Percentiles rank a stretch among this genome's conserved stretches.
These are phyloP conservation scores for Pseudomyrmex flavicornis DNA, from an alignment of 1,140 invertebrate genomes.

Conservation along the genomic window DNA sequence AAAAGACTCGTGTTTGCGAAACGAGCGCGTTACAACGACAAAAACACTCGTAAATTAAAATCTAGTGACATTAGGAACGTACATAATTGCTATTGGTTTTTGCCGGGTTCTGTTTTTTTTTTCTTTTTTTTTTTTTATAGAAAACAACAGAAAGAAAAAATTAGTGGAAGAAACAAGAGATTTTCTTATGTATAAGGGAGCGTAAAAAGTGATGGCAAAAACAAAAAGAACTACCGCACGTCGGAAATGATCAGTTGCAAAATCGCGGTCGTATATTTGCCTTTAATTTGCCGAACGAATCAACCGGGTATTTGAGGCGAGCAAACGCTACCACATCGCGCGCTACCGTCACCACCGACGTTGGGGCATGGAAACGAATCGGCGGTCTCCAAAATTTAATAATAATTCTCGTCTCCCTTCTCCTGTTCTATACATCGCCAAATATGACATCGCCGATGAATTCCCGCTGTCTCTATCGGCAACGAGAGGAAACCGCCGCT, in stretches of 20 bases:
- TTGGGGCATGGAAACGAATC: conserved; percentile 56
- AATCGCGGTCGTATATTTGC: conserved; percentile 73
- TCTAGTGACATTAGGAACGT: background rate
- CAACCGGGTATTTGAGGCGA: conserved; percentile 70
- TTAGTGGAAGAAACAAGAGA: background rate
- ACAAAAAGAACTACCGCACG: conserved; percentile 8
- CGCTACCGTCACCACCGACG: conserved; percentile 16
- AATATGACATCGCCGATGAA: conserved; percentile 56
- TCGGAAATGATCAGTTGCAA: conserved; percentile 61
- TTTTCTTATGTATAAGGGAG: conserved; percentile 24
- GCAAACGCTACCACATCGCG: conserved; percentile 46
- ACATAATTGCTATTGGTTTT: background rate
- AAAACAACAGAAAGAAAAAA: background rate
- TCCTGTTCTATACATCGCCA: conserved; percentile 24
- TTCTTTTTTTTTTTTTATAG: background rate
- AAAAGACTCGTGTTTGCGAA: conserved; percentile 1
- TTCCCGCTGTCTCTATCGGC: conserved; percentile 34
- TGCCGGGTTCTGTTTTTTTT: background rate
- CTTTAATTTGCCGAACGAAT: conserved; percentile 77
- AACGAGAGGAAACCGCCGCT: background rate
- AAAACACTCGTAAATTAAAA: conserved; percentile 22
- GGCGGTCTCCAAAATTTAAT: conserved; percentile 72
- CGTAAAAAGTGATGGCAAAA: conserved; percentile 63
- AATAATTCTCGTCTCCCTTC: conserved; percentile 67
- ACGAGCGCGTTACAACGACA: background rate